phyloP scores from a whole-genome alignment of 2,888 invertebrate genomes.

The Boloria selene region DNA sequence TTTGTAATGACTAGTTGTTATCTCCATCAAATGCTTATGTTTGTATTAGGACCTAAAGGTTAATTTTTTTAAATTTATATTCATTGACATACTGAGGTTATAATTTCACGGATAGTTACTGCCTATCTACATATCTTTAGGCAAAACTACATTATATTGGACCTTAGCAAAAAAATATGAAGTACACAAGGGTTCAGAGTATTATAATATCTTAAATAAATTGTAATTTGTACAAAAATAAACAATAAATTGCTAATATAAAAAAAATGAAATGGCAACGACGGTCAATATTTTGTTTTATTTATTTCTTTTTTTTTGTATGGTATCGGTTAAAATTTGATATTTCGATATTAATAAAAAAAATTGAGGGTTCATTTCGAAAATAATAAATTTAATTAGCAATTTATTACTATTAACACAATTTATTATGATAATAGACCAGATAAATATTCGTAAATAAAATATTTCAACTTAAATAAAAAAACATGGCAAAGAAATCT shows the following conservation, averaged over 20 bases:
- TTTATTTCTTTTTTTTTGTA: no score
- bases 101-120: no score
- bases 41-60: no score
- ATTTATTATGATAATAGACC: neutral
- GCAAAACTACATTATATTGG: neutral
- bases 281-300: no score
- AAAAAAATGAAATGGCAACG: no score
- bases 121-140: neutral
- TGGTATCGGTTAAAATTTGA: no score
- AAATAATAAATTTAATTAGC: neutral
- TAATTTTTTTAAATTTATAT: no score
- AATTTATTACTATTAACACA: neutral
- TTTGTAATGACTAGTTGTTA: constrained; percentile 11
- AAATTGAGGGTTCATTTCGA: neutral
- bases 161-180: neutral
- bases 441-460: constrained; percentile 6
- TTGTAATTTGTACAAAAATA: constrained; percentile 13
- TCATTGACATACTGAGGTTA: no score
- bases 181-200: neutral
- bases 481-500: constrained; percentile 37
- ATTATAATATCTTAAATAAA: constrained; percentile 3
- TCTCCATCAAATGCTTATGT: no score
- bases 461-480: constrained; percentile 25
- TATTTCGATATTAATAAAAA: no score
- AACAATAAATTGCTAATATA: neutral